These are phyloP conservation scores for Molanna angustata DNA, from an alignment of 2,888 invertebrate genomes.

Conservation along the genomic window DNA sequence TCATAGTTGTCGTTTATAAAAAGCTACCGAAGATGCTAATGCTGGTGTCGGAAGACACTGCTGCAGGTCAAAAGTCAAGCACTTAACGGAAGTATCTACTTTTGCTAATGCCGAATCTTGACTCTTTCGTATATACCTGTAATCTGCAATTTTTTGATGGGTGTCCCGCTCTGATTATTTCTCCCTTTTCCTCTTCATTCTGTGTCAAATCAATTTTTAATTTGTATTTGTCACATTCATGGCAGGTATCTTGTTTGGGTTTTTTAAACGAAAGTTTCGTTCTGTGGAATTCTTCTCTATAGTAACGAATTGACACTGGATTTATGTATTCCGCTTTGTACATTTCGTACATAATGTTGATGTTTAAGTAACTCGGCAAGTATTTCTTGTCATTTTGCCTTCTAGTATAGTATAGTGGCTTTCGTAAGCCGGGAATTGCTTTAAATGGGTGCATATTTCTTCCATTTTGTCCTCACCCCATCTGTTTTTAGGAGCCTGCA, in stretches of 20 bases:
- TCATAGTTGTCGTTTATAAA: slow-evolving; percentile 13
- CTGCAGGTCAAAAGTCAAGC: slow-evolving; percentile 2
- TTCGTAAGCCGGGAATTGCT: not conserved
- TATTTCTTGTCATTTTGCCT: slow-evolving; percentile 9
- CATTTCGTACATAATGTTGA: slow-evolving; percentile 11
- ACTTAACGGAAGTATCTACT: no score
- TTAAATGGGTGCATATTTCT: no score
- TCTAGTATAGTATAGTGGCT: not conserved
- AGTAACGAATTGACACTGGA: slow-evolving; percentile 9
- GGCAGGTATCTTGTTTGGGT: slow-evolving; percentile 17
- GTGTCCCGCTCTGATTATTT: no score
- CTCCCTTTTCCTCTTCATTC: slow-evolving; percentile 9
- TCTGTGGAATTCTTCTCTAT: slow-evolving; percentile 23
- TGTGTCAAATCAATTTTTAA: slow-evolving; percentile 15
- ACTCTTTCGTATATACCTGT: no score
- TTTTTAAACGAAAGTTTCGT: slow-evolving; percentile 22
- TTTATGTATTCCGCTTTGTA: not conserved
- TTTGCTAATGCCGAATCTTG: no score
- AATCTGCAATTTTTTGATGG: no score
- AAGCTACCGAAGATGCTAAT: slow-evolving; percentile 3
- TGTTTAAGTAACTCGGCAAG: slow-evolving; percentile 12
- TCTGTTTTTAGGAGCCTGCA: no score
- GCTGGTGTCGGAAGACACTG: slow-evolving; percentile 3
- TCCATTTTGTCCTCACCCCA: no score
- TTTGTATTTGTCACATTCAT: slow-evolving; percentile 27